Evolutionary conservation across 2,113 vertebrate species (phyloP), one percentile per base, ranked within the genome.

Genomic region (Mustela nigripes): DNA sequence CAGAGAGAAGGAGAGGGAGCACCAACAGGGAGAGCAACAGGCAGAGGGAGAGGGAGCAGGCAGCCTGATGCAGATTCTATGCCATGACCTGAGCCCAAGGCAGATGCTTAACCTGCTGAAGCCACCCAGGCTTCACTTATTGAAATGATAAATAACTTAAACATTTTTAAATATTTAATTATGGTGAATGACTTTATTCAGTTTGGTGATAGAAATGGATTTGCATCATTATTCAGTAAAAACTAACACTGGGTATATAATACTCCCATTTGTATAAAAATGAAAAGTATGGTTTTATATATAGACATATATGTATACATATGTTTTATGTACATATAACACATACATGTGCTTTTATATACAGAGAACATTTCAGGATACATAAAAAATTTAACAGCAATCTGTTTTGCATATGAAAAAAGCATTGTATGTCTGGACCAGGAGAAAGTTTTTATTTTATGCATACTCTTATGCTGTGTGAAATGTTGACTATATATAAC

Each of bases 291-390:
- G 2, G 8, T 48, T 88, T 82, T 56, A 50, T 9, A n/a, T 63
- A 82, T 28, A 67, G 33, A 26, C 26, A 82, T 42, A 28, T 18
- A 79, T 28, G 56, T 19, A 33, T 91, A 63, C 7, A 14, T 50
- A 31, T 79, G 4, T 53, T 63, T 78, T 95, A 62, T 79, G 42
- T 42, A 84, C 67, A 71, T 50, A 36, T 53, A 79, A 89, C 22
- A 62, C n/a, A 60, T 76, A 39, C 58, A 9, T 71, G 1, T 79
- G 60, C n/a, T 78, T 88, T 56, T 36, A 71, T 19, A 2, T 28
- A 82, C 18, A 81, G 19, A 87, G 62, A 92, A 92, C 28, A 84
- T 84, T 89, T 94, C 16, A 74, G 21, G 48, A 85, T 26, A 94
- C 39, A 33, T 42, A 53, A 63, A 92, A 94, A 89, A 26, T 6